Percentiles rank a stretch among this genome's conserved stretches.
Conservation (phyloP, 2,113 vertebrate species). For the Phyllopteryx taeniolatus region DNA sequence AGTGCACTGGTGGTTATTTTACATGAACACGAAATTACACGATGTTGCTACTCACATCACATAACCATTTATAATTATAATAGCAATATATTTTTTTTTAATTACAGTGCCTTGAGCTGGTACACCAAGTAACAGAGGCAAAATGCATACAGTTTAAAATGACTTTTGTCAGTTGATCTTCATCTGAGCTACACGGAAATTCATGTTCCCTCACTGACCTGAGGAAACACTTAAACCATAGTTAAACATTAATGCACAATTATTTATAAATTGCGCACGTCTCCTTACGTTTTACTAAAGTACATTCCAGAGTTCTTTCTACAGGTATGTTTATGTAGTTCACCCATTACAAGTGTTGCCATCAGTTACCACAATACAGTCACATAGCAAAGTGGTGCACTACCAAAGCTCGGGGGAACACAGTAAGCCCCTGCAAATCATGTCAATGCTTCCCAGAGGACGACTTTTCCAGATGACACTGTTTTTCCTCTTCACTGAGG, state of each 20-base stretch:
- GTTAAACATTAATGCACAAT: slow-evolving; percentile 55
- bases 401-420: slow-evolving; percentile 36
- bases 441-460: slow-evolving; percentile 64
- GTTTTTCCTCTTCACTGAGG: slow-evolving; percentile 68
- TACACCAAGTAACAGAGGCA: not conserved
- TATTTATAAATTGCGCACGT: slow-evolving; percentile 49
- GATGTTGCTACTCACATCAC: not conserved
- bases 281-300: slow-evolving; percentile 13
- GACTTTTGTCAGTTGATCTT: slow-evolving; percentile 8
- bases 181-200: slow-evolving; percentile 15
- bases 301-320: not conserved
- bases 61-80: not conserved
- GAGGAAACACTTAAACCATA: slow-evolving; percentile 45
- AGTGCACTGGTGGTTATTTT: not conserved
- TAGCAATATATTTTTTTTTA: not conserved
- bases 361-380: slow-evolving; percentile 36
- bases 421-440: slow-evolving; percentile 59
- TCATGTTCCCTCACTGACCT: slow-evolving; percentile 9
- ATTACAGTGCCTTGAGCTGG: not conserved
- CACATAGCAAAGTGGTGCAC: slow-evolving; percentile 24
- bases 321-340: slow-evolving; percentile 18
- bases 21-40: not conserved
- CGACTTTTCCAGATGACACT: slow-evolving; percentile 70
- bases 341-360: slow-evolving; percentile 28
- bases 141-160: not conserved